These are phyloP conservation scores for Hyposoter dolosus DNA, from an alignment of 2,888 invertebrate species.

Conservation along the genomic window DNA sequence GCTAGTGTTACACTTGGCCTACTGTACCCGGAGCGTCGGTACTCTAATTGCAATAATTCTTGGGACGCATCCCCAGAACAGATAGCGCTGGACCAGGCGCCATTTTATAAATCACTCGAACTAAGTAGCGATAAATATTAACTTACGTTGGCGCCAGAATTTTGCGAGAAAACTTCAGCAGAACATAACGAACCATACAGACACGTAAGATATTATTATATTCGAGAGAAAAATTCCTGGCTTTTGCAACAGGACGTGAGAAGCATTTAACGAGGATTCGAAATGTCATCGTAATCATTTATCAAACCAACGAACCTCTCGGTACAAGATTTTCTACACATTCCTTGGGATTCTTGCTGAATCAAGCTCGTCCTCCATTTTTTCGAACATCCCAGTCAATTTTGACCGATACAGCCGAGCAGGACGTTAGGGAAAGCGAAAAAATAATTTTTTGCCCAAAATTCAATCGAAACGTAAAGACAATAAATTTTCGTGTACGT, in stretches of 20 bases:
- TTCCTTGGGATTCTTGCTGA: constrained; percentile 8
- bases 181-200: background rate
- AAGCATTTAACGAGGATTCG: constrained; percentile 26
- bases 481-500: too few species aligned
- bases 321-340: background rate
- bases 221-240: background rate
- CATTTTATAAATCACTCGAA: constrained; percentile 69
- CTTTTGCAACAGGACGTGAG: background rate
- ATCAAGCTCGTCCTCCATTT: background rate
- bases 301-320: constrained; percentile 1
- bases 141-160: constrained; percentile 65
- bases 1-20: constrained; percentile 44
- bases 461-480: too few species aligned
- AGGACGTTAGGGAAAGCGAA: background rate
- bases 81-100: constrained; percentile 58
- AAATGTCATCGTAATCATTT: constrained; percentile 22
- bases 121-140: constrained; percentile 72
- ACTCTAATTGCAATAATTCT: constrained; percentile 74
- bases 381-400: background rate
- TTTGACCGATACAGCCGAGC: background rate
- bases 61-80: constrained; percentile 60
- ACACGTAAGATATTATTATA: background rate
- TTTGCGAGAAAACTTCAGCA: constrained; percentile 9
- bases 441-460: background rate
- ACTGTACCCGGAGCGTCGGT: constrained; percentile 40